A percentile compares a stretch with the other conserved stretches of the same genome.
These are phyloP conservation scores for Eumaeus atala DNA, from an alignment of 1,140 invertebrate species.

Conservation along the genomic window DNA sequence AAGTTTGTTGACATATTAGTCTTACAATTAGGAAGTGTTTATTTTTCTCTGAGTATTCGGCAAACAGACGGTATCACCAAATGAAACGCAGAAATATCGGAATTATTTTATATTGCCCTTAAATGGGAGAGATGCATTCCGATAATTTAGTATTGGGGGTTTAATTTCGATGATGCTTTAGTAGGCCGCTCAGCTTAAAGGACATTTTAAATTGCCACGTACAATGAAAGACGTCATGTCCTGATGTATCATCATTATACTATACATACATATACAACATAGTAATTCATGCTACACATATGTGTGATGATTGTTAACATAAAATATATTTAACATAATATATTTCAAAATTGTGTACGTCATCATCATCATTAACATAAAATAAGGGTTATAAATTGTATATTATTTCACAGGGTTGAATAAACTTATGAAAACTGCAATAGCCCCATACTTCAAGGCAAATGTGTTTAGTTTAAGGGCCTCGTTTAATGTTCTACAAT, in stretches of 20 bases:
- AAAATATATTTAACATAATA: background rate
- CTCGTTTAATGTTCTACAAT: slow-evolving; percentile 4
- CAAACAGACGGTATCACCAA: too few species aligned
- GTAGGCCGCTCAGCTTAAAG: too few species aligned
- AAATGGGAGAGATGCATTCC: too few species aligned
- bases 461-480: slow-evolving; percentile 7
- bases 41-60: too few species aligned
- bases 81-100: too few species aligned
- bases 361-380: background rate
- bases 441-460: slow-evolving; percentile 4
- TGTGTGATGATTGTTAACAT: background rate
- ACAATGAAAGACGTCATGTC: too few species aligned
- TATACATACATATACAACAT: background rate
- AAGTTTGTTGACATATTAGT: too few species aligned
- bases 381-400: background rate
- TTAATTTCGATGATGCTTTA: too few species aligned
- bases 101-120: too few species aligned
- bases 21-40: too few species aligned
- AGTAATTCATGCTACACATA: background rate
- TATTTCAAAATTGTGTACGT: background rate
- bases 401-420: background rate
- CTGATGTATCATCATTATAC: background rate
- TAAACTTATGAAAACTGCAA: slow-evolving; percentile 12
- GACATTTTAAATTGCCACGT: too few species aligned
- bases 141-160: too few species aligned